Base-by-base conservation (phyloP, 2,888 invertebrate species). In the Dynastes tityus region DNA sequence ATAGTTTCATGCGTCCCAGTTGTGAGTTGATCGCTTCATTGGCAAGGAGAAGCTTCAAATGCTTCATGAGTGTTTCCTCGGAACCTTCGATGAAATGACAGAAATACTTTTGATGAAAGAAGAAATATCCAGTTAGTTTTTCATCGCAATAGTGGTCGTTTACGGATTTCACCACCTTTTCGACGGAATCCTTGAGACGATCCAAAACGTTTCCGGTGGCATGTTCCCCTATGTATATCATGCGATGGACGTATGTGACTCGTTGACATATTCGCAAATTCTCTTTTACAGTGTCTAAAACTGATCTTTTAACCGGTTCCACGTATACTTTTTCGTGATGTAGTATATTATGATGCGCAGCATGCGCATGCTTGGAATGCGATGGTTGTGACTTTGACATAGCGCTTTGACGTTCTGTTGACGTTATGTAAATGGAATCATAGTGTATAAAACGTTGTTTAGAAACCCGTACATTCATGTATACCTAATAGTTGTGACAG, bases 181-280 rank as follows among this genome's bases (percentile, higher is more conserved):
- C 78, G 78, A 90, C 88, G 45, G 87, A 82, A 40, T 85, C 76
- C 75, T 88, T 88, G 77, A 89, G 89, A 6, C 45, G 64, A 3
- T 88, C 86, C 16, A 8, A 9, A 82, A 88, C 88, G 0, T 84
- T 80, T 51, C 22, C 32, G 74, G 89, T 82, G 1, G 85, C 83
- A 81, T 90, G 90, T 78, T 91, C 90, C 0, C 90, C 90, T 2
- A 87, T 86, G 81, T 90, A 91, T 80, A 90, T 88, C 86, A 90
- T 88, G 53, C 90, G 90, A 81, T 89, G 87, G 0, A 89, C 89
- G 80, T 88, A 90, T 3, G 89, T 85, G 89, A 81, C 82, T 11
- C 81, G 78, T 55, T 79, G 75, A 27, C 81, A 77, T 58, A 65
- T 49, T 68, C 80, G 80, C 53, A 83, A 78, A 80, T 82, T 83